These are phyloP conservation scores for Taphrorychus bicolor DNA, from an alignment of 2,888 invertebrate species.

Conservation along the genomic window DNA sequence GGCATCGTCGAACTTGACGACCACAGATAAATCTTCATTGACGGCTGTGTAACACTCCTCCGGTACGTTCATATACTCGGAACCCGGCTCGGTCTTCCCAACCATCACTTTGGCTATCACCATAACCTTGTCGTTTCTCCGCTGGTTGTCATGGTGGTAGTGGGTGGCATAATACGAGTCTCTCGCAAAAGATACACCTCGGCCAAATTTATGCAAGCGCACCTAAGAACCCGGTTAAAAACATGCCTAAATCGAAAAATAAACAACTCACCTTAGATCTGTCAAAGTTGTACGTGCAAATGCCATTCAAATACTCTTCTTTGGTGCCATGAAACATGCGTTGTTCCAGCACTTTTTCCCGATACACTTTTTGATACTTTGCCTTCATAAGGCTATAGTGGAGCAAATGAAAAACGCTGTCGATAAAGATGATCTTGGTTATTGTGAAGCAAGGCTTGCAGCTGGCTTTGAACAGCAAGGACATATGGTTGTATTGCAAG, in stretches of 20 bases:
- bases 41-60: not conserved
- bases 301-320: conserved; percentile 16
- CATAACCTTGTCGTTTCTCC: conserved; percentile 10
- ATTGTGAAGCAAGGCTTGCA: not conserved
- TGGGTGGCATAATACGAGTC: conserved; percentile 37
- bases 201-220: too few relatives aligned
- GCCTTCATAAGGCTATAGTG: conserved; percentile 26
- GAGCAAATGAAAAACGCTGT: conserved; percentile 31
- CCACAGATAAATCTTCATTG: conserved; percentile 2
- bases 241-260: too few relatives aligned
- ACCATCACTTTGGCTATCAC: conserved; percentile 7
- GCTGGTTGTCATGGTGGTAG: conserved; percentile 11
- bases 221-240: too few relatives aligned
- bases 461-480: not conserved
- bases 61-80: not conserved
- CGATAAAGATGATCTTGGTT: not conserved
- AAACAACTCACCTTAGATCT: conserved; percentile 25
- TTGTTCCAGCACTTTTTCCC: not conserved
- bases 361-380: not conserved
- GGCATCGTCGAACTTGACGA: conserved; percentile 19
- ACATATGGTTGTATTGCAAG: not conserved
- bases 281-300: conserved; percentile 33
- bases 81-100: not conserved
- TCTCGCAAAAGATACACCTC: conserved; percentile 41
- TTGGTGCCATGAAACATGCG: conserved; percentile 39